Base-by-base conservation (phyloP, 2,113 vertebrate species). In the zebrafish (Danio rerio) region DNA sequence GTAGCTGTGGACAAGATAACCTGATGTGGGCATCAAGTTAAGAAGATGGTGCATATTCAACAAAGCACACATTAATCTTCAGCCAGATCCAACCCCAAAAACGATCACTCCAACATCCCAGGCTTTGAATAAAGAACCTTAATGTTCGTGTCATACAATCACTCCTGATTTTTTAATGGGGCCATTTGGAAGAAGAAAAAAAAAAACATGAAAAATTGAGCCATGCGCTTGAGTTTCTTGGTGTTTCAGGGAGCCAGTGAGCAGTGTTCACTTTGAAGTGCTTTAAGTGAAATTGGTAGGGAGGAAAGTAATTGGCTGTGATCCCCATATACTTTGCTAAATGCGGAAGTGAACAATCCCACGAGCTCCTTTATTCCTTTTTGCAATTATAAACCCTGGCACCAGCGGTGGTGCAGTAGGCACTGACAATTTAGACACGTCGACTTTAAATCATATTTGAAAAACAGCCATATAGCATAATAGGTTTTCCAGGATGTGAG, bases 371-470 rank as follows among this genome's bases (percentile, higher is more conserved):
- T 71, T 81, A 70, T 80, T 84, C 31, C 56, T 45, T 66, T 53
- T 47, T 76, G 53, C 49, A 77, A 84, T 81, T 81, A 84, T 68
- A 45, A 81, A 56, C 11, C 75, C 18, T 76, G 72, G 53, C 52
- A 52, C 21, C 20, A 70, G 45, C 3, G 15, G 18, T 47, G 70
- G 71, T 65, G 59, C 52, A 52, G 16, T 69, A 49, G 62, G 62
- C 61, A 61, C 16, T 70, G 77, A 80, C 42, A 80, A 66, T 75
- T 82, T 66, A 75, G 80, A 65, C 80, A 65, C 42, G 10, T 72
- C 53, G 31, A 63, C 56, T 45, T 47, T 55, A 59, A 66, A 66
- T 66, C 50, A 66, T 74, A 47, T 76, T 75, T 58, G 15, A 81
- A 61, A 73, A 73, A 73, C 45, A 42, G 5, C 69, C 59, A 52